Percentiles rank a stretch among this genome's conserved stretches.
Conservation (phyloP, 2,113 vertebrate genomes). For the Sinosuthora webbiana region DNA sequence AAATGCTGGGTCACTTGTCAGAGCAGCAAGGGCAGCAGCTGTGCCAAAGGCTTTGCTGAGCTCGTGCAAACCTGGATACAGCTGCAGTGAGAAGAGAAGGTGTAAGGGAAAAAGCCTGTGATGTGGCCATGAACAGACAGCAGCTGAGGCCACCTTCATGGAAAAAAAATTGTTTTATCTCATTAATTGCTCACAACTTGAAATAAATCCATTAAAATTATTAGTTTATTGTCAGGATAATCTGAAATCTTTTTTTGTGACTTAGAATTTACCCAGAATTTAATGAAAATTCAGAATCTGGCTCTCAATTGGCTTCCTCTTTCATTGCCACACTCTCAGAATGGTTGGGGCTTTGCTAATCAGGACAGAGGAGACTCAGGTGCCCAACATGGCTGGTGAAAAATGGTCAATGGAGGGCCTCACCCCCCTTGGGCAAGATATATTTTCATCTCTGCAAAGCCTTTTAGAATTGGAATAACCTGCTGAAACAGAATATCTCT, state of each 20-base stretch:
- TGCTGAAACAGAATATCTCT: background rate
- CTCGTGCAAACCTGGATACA: background rate
- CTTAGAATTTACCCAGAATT: background rate
- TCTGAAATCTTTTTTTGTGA: background rate
- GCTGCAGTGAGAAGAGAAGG: background rate
- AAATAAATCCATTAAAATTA: background rate
- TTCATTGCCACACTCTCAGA: background rate
- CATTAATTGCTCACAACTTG: background rate
- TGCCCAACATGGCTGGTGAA: background rate
- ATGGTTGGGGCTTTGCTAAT: background rate
- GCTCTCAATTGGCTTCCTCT: background rate
- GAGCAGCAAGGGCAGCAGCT: background rate
- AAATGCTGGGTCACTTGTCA: background rate
- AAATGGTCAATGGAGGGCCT: background rate
- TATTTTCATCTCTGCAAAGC: background rate
- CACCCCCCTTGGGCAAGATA: background rate
- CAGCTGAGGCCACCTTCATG: background rate
- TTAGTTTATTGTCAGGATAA: background rate
- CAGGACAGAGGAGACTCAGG: background rate
- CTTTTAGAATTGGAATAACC: background rate
- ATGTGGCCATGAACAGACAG: background rate
- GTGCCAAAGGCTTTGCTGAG: background rate
- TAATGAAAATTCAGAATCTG: background rate
- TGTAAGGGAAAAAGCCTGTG: background rate
- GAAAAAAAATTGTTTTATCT: background rate